Evolutionary conservation across 2,888 invertebrate species (phyloP).

Genomic region (Scaptomyza tumidula): DNA sequence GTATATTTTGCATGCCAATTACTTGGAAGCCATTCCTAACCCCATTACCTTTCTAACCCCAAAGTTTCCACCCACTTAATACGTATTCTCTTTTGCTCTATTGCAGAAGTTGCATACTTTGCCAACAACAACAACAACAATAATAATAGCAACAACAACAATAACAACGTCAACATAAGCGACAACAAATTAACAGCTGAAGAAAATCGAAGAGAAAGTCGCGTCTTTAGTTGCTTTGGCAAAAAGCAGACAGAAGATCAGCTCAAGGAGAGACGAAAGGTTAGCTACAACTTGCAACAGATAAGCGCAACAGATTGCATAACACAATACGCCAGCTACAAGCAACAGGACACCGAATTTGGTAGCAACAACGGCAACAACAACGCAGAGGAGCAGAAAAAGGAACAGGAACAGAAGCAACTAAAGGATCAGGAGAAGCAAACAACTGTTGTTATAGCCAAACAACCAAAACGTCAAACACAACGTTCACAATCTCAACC

Average conservation of each 20-base stretch:
- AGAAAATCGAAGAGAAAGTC: slow-evolving; percentile 24
- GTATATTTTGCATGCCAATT: not conserved
- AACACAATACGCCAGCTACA: slow-evolving; percentile 35
- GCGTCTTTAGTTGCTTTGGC: slow-evolving; percentile 59
- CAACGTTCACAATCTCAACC: slow-evolving; percentile 60
- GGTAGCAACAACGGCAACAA: slow-evolving; percentile 29
- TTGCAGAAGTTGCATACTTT: slow-evolving; percentile 84
- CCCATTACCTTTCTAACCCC: slow-evolving; percentile 8
- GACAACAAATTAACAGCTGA: slow-evolving; percentile 41
- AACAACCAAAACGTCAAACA: slow-evolving; percentile 52
- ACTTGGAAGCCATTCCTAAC: no score
- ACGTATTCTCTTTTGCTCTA: slow-evolving; percentile 78
- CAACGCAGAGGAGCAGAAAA: not conserved
- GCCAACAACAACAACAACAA: slow-evolving; percentile 72
- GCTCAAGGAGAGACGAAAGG: slow-evolving; percentile 6
- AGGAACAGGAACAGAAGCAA: slow-evolving; percentile 1
- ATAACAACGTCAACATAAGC: slow-evolving; percentile 41
- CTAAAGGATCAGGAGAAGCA: slow-evolving; percentile 8
- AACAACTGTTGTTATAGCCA: slow-evolving; percentile 33
- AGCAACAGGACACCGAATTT: slow-evolving; percentile 62
- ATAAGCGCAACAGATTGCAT: slow-evolving; percentile 27
- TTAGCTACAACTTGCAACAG: slow-evolving; percentile 73
- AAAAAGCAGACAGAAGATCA: slow-evolving; percentile 33
- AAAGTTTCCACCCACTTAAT: slow-evolving; percentile 73
- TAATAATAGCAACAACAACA: slow-evolving; percentile 30